Percentiles rank a stretch among this genome's conserved stretches.
Conservation (phyloP, 2,888 invertebrate species). For the Cremastinae sp. region DNA sequence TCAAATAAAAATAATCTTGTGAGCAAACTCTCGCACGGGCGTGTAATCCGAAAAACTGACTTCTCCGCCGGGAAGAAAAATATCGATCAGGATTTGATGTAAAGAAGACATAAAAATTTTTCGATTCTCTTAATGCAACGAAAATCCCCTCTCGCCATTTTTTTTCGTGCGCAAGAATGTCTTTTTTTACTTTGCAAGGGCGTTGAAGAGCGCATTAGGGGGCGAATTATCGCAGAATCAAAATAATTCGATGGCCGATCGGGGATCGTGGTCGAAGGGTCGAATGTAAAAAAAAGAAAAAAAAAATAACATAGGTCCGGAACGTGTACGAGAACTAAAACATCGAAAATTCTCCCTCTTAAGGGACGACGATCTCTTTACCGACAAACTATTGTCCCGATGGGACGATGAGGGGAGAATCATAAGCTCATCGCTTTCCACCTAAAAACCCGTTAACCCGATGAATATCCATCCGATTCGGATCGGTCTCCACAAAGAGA, state of each 20-base stretch:
- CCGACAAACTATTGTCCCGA: constrained; percentile 62
- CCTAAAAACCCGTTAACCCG: constrained; percentile 60
- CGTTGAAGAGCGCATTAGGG: constrained; percentile 72
- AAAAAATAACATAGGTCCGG: neutral
- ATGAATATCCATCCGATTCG: constrained; percentile 17
- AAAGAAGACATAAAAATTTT: constrained; percentile 18
- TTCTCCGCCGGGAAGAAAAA: neutral
- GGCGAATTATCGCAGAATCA: constrained; percentile 79
- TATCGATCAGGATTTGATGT: constrained; percentile 8
- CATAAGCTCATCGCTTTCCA: constrained; percentile 56
- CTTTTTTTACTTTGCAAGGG: constrained; percentile 53
- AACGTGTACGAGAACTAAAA: constrained; percentile 48
- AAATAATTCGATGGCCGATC: constrained; percentile 77
- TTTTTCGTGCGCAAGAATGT: neutral
- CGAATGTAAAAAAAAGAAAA: constrained; percentile 46
- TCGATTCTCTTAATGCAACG: neutral
- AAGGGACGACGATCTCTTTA: constrained; percentile 45
- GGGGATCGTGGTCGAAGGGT: constrained; percentile 62
- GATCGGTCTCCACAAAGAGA: neutral
- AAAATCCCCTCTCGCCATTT: constrained; percentile 3
- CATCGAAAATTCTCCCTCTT: constrained; percentile 50
- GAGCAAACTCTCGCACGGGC: constrained; percentile 47
- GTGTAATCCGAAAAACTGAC: constrained; percentile 24
- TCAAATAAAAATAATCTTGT: constrained; percentile 46
- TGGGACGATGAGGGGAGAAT: constrained; percentile 43